phyloP scores from a whole-genome alignment of 2,888 invertebrate genomes.

The Hydrotaea cyrtoneurina region DNA sequence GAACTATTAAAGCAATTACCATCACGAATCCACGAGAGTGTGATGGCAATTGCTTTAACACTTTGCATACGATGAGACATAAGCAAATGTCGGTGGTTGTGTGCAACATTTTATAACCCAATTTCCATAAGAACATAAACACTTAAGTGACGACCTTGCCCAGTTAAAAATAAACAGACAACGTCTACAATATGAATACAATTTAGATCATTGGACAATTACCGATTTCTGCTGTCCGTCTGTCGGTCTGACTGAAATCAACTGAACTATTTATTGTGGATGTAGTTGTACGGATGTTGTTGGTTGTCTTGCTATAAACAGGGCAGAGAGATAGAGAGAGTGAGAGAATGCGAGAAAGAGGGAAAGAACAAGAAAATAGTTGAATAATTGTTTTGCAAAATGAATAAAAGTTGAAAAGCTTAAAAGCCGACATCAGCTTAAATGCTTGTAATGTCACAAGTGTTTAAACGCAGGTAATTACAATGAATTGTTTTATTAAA shows the following conservation, averaged over 20 bases:
- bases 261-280: background rate
- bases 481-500: constrained; percentile 66
- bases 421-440: constrained; percentile 23
- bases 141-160: constrained; percentile 62
- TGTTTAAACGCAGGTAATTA: constrained; percentile 58
- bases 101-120: constrained; percentile 62
- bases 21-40: constrained; percentile 9
- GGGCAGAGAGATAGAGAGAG: background rate
- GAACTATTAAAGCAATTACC: constrained; percentile 32
- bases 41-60: constrained; percentile 48
- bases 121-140: constrained; percentile 51
- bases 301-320: background rate
- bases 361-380: constrained; percentile 7
- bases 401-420: constrained; percentile 1
- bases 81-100: background rate
- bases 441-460: constrained; percentile 28
- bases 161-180: background rate
- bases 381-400: constrained; percentile 21
- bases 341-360: background rate
- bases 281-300: background rate
- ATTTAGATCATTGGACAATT: background rate
- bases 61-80: constrained; percentile 50
- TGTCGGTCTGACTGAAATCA: too few relatives aligned
- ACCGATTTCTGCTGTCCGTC: too few relatives aligned
- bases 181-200: background rate